phyloP scores from a whole-genome alignment of 2,888 invertebrate genomes.

The Ischnus inquisitorius region DNA sequence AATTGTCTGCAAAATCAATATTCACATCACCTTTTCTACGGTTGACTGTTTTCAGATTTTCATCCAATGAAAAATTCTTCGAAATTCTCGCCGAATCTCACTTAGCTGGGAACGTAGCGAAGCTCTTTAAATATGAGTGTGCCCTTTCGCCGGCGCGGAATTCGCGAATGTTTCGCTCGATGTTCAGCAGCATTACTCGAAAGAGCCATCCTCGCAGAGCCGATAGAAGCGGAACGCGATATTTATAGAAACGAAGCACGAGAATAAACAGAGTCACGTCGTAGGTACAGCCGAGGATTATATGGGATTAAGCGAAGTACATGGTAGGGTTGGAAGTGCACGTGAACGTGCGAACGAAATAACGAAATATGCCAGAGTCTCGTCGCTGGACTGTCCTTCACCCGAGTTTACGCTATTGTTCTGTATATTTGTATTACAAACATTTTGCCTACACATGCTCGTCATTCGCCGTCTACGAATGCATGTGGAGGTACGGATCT shows the following conservation, averaged over 20 bases:
- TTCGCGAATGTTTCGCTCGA: not conserved
- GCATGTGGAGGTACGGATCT: not conserved
- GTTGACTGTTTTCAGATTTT: no score
- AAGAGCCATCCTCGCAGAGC: not conserved
- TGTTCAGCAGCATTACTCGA: not conserved
- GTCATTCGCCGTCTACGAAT: slow-evolving; percentile 7
- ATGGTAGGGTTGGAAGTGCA: not conserved
- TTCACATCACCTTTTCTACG: no score
- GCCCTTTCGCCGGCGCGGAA: not conserved
- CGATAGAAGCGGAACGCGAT: not conserved
- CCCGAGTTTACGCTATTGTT: slow-evolving; percentile 13
- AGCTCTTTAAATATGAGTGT: not conserved
- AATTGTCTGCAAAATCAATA: no score
- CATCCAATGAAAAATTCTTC: no score
- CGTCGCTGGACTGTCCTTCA: not conserved
- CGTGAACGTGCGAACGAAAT: not conserved
- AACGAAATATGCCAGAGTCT: not conserved
- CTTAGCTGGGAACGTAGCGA: no score
- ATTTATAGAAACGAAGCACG: not conserved
- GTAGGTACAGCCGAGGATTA: slow-evolving; percentile 10
- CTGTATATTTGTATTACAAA: slow-evolving; percentile 21
- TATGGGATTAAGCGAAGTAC: slow-evolving; percentile 22
- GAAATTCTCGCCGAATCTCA: no score
- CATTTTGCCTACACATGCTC: not conserved
- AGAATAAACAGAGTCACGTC: slow-evolving; percentile 10